Conservation (phyloP, 2,113 vertebrate genomes). For the Saguinus imperator region DNA sequence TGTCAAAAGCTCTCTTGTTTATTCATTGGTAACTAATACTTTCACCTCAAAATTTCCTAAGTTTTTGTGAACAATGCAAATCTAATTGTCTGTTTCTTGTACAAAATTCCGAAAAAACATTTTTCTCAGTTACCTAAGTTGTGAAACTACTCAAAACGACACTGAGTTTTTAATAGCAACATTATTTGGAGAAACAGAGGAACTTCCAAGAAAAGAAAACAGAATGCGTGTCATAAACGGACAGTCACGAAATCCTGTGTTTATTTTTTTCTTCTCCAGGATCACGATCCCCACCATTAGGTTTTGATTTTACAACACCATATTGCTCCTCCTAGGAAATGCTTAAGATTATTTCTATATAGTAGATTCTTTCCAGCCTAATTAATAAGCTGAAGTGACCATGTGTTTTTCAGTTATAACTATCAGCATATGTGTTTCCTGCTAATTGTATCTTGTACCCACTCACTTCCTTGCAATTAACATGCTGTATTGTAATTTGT, state of each 20-base stretch:
- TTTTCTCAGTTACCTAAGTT: slow-evolving; percentile 54
- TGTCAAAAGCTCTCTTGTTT: slow-evolving; percentile 9
- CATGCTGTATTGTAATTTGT: not conserved
- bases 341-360: not conserved
- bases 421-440: not conserved
- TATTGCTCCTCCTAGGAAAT: not conserved
- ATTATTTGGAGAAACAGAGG: slow-evolving; percentile 36
- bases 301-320: not conserved
- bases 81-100: slow-evolving; percentile 17
- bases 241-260: not conserved
- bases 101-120: slow-evolving; percentile 37
- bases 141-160: slow-evolving; percentile 47
- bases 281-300: not conserved
- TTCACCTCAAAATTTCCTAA: slow-evolving; percentile 39
- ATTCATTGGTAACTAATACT: slow-evolving; percentile 7
- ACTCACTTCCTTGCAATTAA: not conserved
- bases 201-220: not conserved
- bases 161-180: not conserved
- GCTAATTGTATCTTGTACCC: not conserved
- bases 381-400: not conserved
- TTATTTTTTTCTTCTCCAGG: not conserved
- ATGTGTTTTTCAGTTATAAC: not conserved
- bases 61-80: slow-evolving; percentile 56
- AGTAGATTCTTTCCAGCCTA: not conserved
- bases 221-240: not conserved